Conservation (phyloP, 1,140 invertebrate genomes). For the Drosophila ogumai region DNA sequence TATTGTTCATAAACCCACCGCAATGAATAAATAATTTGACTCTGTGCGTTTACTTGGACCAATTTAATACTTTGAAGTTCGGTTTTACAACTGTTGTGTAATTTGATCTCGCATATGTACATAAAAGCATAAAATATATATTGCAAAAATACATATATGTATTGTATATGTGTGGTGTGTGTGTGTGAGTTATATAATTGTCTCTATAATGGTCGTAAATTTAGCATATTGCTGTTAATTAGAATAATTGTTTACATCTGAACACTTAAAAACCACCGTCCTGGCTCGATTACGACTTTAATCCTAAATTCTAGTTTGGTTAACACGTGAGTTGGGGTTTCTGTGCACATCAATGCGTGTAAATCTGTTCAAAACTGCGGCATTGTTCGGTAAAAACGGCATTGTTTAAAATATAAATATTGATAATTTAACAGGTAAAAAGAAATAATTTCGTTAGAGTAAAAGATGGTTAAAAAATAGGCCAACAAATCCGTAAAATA, state of each 20-base stretch:
- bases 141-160: constrained; percentile 77
- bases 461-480: constrained; percentile 59
- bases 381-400: constrained; percentile 66
- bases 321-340: constrained; percentile 47
- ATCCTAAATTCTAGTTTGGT: constrained; percentile 48
- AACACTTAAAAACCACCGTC: constrained; percentile 68
- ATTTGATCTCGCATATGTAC: constrained; percentile 64
- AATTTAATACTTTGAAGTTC: constrained; percentile 71
- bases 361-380: constrained; percentile 68
- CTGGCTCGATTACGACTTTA: constrained; percentile 45
- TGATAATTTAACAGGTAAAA: constrained; percentile 69
- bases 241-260: constrained; percentile 75
- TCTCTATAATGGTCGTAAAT: constrained; percentile 53
- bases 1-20: background rate
- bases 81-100: constrained; percentile 53
- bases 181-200: constrained; percentile 53
- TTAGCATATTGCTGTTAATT: constrained; percentile 69
- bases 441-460: constrained; percentile 50
- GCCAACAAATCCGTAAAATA: constrained; percentile 72
- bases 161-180: constrained; percentile 42
- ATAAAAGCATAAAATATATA: constrained; percentile 76
- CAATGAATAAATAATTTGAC: background rate
- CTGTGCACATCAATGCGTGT: constrained; percentile 19
- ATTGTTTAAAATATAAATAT: constrained; percentile 50
- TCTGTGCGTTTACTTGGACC: constrained; percentile 68